phyloP scores from a whole-genome alignment of 2,113 vertebrate genomes.

The Phocoena phocoena region DNA sequence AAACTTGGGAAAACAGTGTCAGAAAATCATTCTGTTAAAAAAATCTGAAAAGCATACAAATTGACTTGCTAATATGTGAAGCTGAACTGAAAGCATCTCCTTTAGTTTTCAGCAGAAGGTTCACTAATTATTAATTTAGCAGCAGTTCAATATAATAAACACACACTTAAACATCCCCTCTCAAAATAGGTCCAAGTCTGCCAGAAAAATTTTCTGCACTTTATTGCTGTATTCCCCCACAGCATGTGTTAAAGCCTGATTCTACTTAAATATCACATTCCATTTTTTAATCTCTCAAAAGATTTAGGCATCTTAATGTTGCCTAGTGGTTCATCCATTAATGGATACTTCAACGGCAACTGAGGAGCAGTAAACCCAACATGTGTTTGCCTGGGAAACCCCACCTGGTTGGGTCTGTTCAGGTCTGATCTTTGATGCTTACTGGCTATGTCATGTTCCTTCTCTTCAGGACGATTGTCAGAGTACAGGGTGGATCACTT shows the following conservation, averaged over 20 bases:
- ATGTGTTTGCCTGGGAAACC: neutral
- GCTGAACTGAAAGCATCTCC: neutral
- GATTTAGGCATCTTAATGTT: neutral
- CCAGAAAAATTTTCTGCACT: neutral
- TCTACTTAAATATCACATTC: neutral
- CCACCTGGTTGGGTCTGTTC: neutral
- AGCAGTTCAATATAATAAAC: neutral
- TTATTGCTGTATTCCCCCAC: neutral
- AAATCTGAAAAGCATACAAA: neutral
- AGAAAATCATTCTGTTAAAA: neutral
- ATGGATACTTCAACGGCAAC: neutral
- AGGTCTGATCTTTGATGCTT: neutral
- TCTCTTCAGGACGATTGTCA: neutral
- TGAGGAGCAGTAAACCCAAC: neutral
- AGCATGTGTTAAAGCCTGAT: neutral
- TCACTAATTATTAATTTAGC: slow-evolving; percentile 33
- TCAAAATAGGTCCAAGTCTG: neutral
- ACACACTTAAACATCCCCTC: neutral
- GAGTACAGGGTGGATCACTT: accelerated
- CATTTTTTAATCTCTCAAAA: neutral
- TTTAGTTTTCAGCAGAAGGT: neutral
- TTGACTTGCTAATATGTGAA: slow-evolving; percentile 3
- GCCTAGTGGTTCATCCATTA: neutral
- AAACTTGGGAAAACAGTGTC: neutral
- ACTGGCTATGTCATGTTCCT: accelerated